Conservation (phyloP, 2,888 invertebrate genomes). For the Orthosia gracilis region DNA sequence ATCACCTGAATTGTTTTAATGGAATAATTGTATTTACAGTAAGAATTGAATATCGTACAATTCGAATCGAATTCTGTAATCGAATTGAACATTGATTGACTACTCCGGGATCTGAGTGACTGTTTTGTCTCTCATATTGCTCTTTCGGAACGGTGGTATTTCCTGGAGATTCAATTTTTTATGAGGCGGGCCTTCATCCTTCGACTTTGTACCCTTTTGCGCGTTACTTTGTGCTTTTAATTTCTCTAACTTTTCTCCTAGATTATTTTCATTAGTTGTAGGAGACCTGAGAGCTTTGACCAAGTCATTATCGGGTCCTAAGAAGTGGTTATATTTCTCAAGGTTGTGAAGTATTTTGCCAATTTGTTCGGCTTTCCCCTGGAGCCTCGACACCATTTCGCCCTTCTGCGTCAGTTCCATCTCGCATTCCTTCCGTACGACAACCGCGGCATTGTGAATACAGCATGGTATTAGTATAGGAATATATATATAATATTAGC, state of each 20-base stretch:
- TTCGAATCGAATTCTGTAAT: no score
- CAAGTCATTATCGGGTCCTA: conserved; percentile 92
- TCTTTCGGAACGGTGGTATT: conserved; percentile 89
- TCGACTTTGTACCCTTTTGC: conserved; percentile 87
- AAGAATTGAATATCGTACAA: conserved; percentile 9
- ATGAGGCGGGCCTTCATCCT: conserved; percentile 91
- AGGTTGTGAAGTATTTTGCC: conserved; percentile 97
- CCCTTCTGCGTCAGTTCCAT: conserved; percentile 98
- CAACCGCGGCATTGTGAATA: conserved; percentile 88
- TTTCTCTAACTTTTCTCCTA: conserved; percentile 84
- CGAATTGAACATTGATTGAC: conserved; percentile 6
- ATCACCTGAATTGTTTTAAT: conserved; percentile 70
- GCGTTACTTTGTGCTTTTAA: conserved; percentile 83
- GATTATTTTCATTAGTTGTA: conserved; percentile 82
- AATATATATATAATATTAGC: conserved; percentile 64
- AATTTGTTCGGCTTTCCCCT: conserved; percentile 98
- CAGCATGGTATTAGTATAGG: conserved; percentile 86
- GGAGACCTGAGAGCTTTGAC: conserved; percentile 89
- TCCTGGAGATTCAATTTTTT: conserved; percentile 90
- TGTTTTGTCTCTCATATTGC: conserved; percentile 77
- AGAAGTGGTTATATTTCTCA: conserved; percentile 95
- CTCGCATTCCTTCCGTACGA: conserved; percentile 96
- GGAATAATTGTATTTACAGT: conserved; percentile 49
- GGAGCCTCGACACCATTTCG: conserved; percentile 98
- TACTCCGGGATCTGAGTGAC: conserved; percentile 72